Base-by-base conservation (phyloP, 2,888 invertebrate species). In the Orthosia gracilis region DNA sequence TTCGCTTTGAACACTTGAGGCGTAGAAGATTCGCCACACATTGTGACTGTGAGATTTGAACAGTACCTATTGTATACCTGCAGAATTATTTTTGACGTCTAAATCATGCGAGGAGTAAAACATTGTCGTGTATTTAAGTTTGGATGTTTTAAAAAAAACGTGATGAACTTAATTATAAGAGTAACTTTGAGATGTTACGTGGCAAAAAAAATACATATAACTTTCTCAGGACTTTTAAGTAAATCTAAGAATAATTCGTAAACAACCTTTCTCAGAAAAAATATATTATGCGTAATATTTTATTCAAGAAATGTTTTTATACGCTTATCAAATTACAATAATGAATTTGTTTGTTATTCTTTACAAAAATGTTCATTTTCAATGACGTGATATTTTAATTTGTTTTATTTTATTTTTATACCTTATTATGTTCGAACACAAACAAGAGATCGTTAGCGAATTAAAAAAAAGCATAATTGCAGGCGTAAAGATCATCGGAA, bases 381-480 rank as follows among this genome's bases (percentile, higher is more conserved):
- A 70, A 70, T 75, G 69, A 57, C 67, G 45, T 49, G 21, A 59
- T 73, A 40, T 66, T 57, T 70, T 21, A 47, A 11, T 23, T 57
- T 78, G n/a, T 67, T 55, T 9, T 54, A 31, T 75, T 59, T 75
- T 59, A 54, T 59, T 54, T 72, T 12, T 50, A n/a, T 50, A 47
- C 11, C 55, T 45, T 69, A 69, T 71, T 52, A 31, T 50, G 17
- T 79, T 13, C 49, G 31, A 50, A 50, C 21, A 23, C 21, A 70
- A 62, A 73, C 54, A 73, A 77, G 54, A 31, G 45, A 45, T 76
- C 69, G 40, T 77, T 76, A 64, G 49, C 17, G 9, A 18, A 55
- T 15, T 18, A 59, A 17, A 66, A 63, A 76, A 68, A 71, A 47
- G 61, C 15, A 67, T 76, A 67, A 81, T 80, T 67, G 67, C 57